Evolutionary conservation across 2,797 vertebrate species (phyloP).

Genomic region (Coilia nasus): DNA sequence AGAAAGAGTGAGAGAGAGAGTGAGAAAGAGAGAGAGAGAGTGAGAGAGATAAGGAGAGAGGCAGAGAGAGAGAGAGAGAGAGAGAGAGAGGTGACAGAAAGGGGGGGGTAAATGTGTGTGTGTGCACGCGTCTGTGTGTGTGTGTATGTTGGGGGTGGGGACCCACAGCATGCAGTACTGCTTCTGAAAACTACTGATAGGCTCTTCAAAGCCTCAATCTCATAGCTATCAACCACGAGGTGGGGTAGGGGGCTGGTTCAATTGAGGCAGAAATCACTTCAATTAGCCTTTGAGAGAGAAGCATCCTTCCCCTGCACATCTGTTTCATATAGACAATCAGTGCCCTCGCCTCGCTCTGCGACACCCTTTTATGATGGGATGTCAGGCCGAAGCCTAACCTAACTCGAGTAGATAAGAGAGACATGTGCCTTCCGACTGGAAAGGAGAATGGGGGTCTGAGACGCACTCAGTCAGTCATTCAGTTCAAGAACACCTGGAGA

Average conservation of each 20-base stretch:
- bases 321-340: background rate
- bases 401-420: background rate
- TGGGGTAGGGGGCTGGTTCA: background rate
- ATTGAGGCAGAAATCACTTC: constrained; percentile 19
- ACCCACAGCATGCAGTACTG: background rate
- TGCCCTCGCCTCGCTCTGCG: background rate
- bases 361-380: background rate
- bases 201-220: background rate
- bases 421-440: too few relatives aligned
- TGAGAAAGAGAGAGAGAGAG: background rate
- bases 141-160: too few relatives aligned
- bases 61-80: background rate
- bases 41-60: background rate
- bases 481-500: background rate
- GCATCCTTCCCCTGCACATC: background rate
- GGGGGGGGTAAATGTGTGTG: background rate
- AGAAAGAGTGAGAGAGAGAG: background rate
- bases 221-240: background rate
- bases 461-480: background rate
- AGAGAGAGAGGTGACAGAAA: background rate
- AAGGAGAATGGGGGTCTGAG: background rate
- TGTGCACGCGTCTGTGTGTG: too few relatives aligned
- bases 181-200: constrained; percentile 4
- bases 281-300: background rate
- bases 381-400: too few relatives aligned